Base-by-base conservation (phyloP, 2,888 invertebrate species). In the Andricus curvator region DNA sequence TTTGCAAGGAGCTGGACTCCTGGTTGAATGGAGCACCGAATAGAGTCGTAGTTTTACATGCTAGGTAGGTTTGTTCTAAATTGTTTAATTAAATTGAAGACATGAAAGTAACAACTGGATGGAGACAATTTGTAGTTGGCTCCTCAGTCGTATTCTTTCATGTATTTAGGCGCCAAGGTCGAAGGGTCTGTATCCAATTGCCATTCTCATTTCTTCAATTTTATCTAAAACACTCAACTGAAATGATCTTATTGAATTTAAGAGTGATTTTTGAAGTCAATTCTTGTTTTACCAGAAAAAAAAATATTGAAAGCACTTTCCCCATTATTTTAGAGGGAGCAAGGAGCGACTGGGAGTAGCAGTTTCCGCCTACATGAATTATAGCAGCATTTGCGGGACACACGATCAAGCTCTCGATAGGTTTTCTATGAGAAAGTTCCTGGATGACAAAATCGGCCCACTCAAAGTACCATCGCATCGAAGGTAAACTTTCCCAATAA, bases 361-460 rank as follows among this genome's bases (percentile, higher is more conserved):
- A 85, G 96, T 98, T 83, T 97, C 98, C 33, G 97, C 98, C 20
- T 98, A 98, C 93, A 97, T 98, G 96, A 97, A 98, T 93, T 98
- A 98, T 94, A 97, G 97, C 86, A 97, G 96, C 90, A 98, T 98
- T 89, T 98, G 98, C 93, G 97, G 97, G 78, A 94, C 94, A 88
- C 93, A 93, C 4, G 96, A 96, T 91, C 96, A 97, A 91, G 97
- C 98, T 15, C 94, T 98, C 88, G 98, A 98, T 94, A 95, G 98
- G 90, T 98, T 97, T 93, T 97, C 98, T 74, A 98, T 98, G 98
- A 95, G 97, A 89, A 94, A 96, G 88, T 98, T 97, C 93, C 95
- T 98, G 87, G 98, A 98, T 88, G 96, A 96, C 91, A 96, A 96
- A 92, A 94, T 97, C 83, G 96, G 96, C 83, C 94, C 95, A 83